phyloP scores from a whole-genome alignment of 1,140 invertebrate species.

The Aphidius gifuensis region DNA sequence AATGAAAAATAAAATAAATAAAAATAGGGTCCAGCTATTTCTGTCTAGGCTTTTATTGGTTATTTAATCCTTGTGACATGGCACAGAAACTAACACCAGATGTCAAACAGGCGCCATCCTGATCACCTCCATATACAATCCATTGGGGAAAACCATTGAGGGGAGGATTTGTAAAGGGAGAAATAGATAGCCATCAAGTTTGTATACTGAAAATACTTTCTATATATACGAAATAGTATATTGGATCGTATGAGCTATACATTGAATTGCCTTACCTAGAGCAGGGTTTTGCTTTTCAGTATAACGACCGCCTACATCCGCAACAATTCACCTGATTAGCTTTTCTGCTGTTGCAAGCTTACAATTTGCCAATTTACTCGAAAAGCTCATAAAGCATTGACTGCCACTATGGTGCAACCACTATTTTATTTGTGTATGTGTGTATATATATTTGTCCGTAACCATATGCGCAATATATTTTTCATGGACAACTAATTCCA shows the following conservation, averaged over 20 bases:
- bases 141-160: conserved; percentile 29
- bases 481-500: conserved; percentile 19
- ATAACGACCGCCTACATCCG: conserved; percentile 43
- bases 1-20: too few relatives aligned
- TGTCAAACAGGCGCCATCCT: conserved; percentile 45
- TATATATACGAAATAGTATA: too few relatives aligned
- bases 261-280: conserved; percentile 41
- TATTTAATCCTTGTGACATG: too few relatives aligned
- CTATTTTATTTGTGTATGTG: conserved; percentile 6
- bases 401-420: conserved; percentile 25
- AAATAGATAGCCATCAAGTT: conserved; percentile 22
- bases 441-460: conserved; percentile 19
- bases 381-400: conserved; percentile 43
- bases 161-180: conserved; percentile 8
- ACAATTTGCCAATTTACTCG: conserved; percentile 49
- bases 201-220: background rate
- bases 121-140: conserved; percentile 32
- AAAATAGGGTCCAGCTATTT: too few relatives aligned
- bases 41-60: too few relatives aligned
- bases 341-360: conserved; percentile 29
- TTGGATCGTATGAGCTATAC: too few relatives aligned
- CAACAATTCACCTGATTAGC: conserved; percentile 52
- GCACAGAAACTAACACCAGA: conserved; percentile 43
- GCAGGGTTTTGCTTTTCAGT: conserved; percentile 29
- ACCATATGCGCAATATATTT: conserved; percentile 37